Base-by-base conservation (phyloP, 2,888 invertebrate genomes). In the Salpingus planirostris region DNA sequence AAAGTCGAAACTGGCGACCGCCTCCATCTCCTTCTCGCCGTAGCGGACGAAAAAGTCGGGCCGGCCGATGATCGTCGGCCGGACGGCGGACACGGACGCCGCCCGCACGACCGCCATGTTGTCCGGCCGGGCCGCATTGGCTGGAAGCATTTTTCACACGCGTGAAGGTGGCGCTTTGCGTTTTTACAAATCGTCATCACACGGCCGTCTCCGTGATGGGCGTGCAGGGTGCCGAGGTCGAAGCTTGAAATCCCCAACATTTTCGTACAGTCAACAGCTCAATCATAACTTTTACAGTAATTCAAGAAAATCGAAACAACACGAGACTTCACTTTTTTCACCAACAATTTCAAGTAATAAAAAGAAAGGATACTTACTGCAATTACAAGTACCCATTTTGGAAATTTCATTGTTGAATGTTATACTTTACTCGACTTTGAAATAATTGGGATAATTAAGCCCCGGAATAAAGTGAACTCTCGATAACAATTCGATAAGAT, bases 1-100 rank as follows among this genome's bases (percentile, higher is more conserved):
- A 69, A 85, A 85, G 68, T 84, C 83, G 68, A 85, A 85, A 51
- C 76, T 77, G 42, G 83, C 79, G 48, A 85, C 80, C 41, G 84
- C 84, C 57, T 81, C 83, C 41, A 73, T 72, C 59, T 85, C 84
- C 55, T 79, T 76, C 50, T 80, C 80, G 27, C 84, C 84, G 68
- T 75, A 85, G 49, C 84, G 74, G 40, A 80, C 77, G 71, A 75
- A 85, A 69, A 85, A 80, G 54, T 81, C 82, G 43, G 77, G 75
- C 38, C 84, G 73, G 49, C 80, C 83, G 55, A 85, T 74, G 67
- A 85, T 82, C 55, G 80, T 78, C 27, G 82, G 78, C 34, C 85
- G 65, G 8, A 55, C 47, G 32, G 71, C 54, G 47, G 54, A 56
- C 61, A 69, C 58, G 52, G 64, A 64, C 37, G 73, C 69, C 51